These are phyloP conservation scores for Callopanchax toddi DNA, from an alignment of 2,113 vertebrate genomes.

Conservation along the genomic window DNA sequence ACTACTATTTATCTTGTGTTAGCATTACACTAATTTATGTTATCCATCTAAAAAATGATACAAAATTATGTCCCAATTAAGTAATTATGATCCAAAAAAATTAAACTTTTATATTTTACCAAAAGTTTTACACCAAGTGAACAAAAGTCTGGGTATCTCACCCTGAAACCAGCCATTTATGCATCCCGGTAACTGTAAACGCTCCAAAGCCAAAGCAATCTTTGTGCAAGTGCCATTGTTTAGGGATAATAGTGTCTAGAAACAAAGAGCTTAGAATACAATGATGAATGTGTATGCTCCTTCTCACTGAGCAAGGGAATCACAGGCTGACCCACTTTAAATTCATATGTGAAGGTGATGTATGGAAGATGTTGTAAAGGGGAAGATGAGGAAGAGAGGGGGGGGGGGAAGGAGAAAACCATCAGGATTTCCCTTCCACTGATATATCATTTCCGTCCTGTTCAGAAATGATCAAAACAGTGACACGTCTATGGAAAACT, in stretches of 20 bases:
- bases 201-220: slow-evolving; percentile 44
- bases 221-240: slow-evolving; percentile 67
- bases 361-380: slow-evolving; percentile 55
- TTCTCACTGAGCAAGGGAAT: slow-evolving; percentile 58
- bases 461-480: background rate
- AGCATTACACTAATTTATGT: no score
- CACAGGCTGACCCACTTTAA: slow-evolving; percentile 74
- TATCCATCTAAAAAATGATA: background rate
- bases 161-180: slow-evolving; percentile 29
- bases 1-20: no score
- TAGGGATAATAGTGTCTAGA: slow-evolving; percentile 67
- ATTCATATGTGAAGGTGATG: slow-evolving; percentile 68
- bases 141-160: slow-evolving; percentile 19
- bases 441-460: background rate
- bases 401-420: slow-evolving; percentile 16
- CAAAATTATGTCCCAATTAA: no score
- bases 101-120: no score
- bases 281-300: slow-evolving; percentile 74
- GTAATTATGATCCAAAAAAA: no score
- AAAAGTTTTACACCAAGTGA: background rate
- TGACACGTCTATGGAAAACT: background rate
- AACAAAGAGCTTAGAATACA: slow-evolving; percentile 64
- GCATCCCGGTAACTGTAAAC: slow-evolving; percentile 49
- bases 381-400: slow-evolving; percentile 17
- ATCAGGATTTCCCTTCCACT: slow-evolving; percentile 9